phyloP scores from a whole-genome alignment of 2,888 invertebrate species.

The Drosophila greeni region DNA sequence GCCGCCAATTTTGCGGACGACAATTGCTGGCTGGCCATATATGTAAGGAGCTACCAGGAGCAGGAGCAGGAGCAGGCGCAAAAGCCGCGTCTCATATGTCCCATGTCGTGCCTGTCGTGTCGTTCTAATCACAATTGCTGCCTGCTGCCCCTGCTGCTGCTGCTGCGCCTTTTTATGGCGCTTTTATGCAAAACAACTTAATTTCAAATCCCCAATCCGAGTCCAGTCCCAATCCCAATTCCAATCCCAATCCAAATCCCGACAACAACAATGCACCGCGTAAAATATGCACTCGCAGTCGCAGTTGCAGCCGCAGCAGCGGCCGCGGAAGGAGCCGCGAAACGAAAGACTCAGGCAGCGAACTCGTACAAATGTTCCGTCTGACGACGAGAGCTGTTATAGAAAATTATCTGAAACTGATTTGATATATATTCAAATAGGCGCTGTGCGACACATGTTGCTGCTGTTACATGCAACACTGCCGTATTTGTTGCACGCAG shows the following conservation, averaged over 20 bases:
- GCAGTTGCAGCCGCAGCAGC: conserved; percentile 17
- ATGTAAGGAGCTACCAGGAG: conserved; percentile 49
- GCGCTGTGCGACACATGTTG: conserved; percentile 71
- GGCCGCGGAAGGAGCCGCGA: conserved; percentile 19
- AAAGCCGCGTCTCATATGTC: conserved; percentile 64
- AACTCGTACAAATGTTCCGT: conserved; percentile 62
- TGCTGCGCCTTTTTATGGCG: conserved; percentile 71
- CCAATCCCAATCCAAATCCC: conserved; percentile 38
- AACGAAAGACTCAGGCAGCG: conserved; percentile 66
- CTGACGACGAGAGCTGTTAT: conserved; percentile 62
- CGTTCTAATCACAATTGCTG: conserved; percentile 72
- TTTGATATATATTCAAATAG: conserved; percentile 74
- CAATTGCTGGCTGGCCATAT: conserved; percentile 75
- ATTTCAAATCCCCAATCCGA: conserved; percentile 53
- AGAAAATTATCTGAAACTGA: conserved; percentile 73
- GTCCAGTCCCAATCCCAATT: conserved; percentile 37
- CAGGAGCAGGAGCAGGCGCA: conserved; percentile 27
- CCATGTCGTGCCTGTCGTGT: conserved; percentile 74
- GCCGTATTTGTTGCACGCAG: conserved; percentile 46
- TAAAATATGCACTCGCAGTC: conserved; percentile 66
- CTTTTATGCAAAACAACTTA: conserved; percentile 76
- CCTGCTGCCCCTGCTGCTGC: conserved; percentile 47
- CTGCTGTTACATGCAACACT: conserved; percentile 54
- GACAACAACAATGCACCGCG: conserved; percentile 58
- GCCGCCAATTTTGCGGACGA: conserved; percentile 60